Base-by-base conservation (phyloP, 2,888 invertebrate species). In the Colletes collaris region DNA sequence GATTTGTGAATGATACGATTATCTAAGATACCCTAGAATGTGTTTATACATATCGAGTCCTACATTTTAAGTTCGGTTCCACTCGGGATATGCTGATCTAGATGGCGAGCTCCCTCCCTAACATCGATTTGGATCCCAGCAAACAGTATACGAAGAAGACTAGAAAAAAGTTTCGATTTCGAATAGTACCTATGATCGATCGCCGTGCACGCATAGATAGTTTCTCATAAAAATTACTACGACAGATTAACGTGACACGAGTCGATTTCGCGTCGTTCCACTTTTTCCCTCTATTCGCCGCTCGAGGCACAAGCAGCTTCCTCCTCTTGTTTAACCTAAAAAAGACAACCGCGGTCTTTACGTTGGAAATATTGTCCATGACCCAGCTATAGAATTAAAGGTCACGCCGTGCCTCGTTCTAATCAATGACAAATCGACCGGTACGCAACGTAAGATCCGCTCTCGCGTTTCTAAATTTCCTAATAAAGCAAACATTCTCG, bases 171-270 rank as follows among this genome's bases (percentile, higher is more conserved):
- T 79, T 68, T 27, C 63, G 60, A 76, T 76, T 78, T 71, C 67
- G 65, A 66, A 76, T 72, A 79, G 76, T 70, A 86, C 52, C 73
- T 66, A 85, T 76, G 78, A 82, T 76, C 75, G 76, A 79, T 79
- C 76, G 73, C 60, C 70, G 65, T 53, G 74, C 76, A 78, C 68
- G 69, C 58, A 76, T 76, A 76, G 0, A 40, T 40, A 6, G 6
- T 82, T 55, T 78, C 2, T 77, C 74, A 73, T 82, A 78, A 69
- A 82, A 85, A 82, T 79, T 71, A 80, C 62, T 72, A 55, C 59
- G 64, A 60, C 27, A 72, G 65, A 73, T 62, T 79, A 79, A 16
- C 16, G 16, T 16, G 16, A 16, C 16, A 16, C 16, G 16, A 16
- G 16, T 16, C 16, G 16, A 16, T 16, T 16, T 16, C 56, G 68